Evolutionary conservation across 37 sponge, comb jelly and placozoan species (phyloP).

Genomic region (Halichondria panicea): DNA sequence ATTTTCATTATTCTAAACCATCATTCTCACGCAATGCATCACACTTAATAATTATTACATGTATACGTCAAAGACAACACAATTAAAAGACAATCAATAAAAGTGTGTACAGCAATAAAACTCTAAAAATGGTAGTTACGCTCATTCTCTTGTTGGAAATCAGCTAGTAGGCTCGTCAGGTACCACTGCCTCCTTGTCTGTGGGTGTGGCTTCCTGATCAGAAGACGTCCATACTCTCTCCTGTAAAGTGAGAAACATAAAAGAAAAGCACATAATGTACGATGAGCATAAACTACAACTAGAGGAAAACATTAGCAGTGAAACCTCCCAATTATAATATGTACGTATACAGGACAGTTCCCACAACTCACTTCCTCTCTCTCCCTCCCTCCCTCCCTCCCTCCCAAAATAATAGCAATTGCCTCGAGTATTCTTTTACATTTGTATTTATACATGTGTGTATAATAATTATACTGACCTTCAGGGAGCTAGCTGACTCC

Average conservation of each 20-base stretch:
- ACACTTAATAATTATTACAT: too few species aligned
- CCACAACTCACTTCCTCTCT: too few species aligned
- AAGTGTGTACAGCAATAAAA: too few species aligned
- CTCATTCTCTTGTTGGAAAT: too few species aligned
- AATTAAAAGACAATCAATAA: too few species aligned
- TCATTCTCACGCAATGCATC: too few species aligned
- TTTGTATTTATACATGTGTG: constrained; percentile 6
- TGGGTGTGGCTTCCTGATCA: constrained; percentile 14
- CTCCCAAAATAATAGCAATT: not conserved
- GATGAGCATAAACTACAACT: not conserved
- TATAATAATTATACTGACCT: constrained; percentile 30
- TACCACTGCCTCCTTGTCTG: constrained; percentile 39
- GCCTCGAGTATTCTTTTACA: not conserved
- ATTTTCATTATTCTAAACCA: too few species aligned
- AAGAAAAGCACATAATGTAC: not conserved
- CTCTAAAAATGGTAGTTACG: too few species aligned
- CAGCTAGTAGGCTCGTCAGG: constrained; percentile 39
- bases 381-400: not conserved
- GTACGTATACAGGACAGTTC: too few species aligned
- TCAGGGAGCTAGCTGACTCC: constrained; percentile 49
- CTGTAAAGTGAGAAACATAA: constrained; percentile 7
- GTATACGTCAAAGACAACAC: too few species aligned
- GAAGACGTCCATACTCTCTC: constrained; percentile 27
- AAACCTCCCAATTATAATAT: too few species aligned
- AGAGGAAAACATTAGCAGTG: not conserved